Evolutionary conservation across 2,113 vertebrate genomes (phyloP).

Genomic region (Syngnathus floridae): DNA sequence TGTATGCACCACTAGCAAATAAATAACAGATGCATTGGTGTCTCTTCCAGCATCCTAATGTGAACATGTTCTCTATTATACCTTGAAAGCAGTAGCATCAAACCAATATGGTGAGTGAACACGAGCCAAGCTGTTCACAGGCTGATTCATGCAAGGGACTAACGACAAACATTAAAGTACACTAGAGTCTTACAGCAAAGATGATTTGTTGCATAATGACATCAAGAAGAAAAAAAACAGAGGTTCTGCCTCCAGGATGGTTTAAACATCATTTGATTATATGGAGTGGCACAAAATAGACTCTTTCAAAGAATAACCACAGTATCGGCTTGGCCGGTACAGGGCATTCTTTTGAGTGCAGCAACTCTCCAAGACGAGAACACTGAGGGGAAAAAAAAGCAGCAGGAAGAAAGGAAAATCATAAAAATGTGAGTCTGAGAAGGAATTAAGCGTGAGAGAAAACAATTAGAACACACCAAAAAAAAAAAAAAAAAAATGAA

Average conservation of each 20-base stretch:
- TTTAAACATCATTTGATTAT: constrained; percentile 43
- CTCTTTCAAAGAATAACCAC: constrained; percentile 57
- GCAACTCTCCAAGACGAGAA: constrained; percentile 30
- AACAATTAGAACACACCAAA: constrained; percentile 21
- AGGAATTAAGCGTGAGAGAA: constrained; percentile 28
- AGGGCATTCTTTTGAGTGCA: constrained; percentile 49
- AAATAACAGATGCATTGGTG: constrained; percentile 3
- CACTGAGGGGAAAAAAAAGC: constrained; percentile 42
- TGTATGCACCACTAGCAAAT: constrained; percentile 1
- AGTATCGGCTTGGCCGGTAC: constrained; percentile 41
- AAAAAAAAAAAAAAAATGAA: constrained; percentile 40
- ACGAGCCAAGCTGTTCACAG: constrained; percentile 31
- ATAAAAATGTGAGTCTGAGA: constrained; percentile 25
- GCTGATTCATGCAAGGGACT: constrained; percentile 21
- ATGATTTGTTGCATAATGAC: constrained; percentile 28
- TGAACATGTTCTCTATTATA: constrained; percentile 23
- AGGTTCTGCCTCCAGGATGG: constrained; percentile 25
- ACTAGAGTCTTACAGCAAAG: constrained; percentile 26
- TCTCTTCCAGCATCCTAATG: background rate
- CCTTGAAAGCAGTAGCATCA: constrained; percentile 21
- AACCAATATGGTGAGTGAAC: constrained; percentile 28
- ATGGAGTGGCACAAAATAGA: constrained; percentile 48
- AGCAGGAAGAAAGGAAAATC: constrained; percentile 22
- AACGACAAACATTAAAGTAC: constrained; percentile 18
- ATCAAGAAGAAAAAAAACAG: constrained; percentile 28